phyloP scores from a whole-genome alignment of 2,797 vertebrate genomes.

The Sylvilagus floridanus region DNA sequence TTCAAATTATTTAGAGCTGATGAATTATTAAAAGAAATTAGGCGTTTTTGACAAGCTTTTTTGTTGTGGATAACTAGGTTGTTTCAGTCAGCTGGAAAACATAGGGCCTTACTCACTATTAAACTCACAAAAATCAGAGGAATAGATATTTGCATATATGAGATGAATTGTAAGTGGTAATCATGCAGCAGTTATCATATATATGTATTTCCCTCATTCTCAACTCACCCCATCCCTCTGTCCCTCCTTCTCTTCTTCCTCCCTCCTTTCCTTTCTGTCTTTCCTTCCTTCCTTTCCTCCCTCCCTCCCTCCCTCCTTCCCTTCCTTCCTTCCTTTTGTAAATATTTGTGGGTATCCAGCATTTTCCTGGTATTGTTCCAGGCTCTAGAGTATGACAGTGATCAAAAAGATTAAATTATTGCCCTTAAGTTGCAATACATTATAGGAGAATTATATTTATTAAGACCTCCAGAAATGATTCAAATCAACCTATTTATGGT shows the following conservation, averaged over 20 bases:
- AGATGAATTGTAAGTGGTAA: too few relatives aligned
- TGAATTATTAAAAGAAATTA: background rate
- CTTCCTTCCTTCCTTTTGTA: background rate
- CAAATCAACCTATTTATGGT: background rate
- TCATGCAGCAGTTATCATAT: too few relatives aligned
- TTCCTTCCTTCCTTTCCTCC: background rate
- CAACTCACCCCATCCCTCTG: background rate
- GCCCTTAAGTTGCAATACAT: background rate
- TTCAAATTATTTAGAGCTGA: background rate
- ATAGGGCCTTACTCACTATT: too few relatives aligned
- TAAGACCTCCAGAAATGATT: background rate
- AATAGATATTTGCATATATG: too few relatives aligned
- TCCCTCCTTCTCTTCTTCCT: background rate
- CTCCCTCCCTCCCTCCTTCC: background rate
- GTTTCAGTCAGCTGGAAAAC: too few relatives aligned
- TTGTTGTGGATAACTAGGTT: too few relatives aligned
- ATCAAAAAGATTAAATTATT: background rate
- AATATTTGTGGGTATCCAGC: background rate
- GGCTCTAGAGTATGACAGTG: background rate
- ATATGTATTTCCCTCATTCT: too few relatives aligned
- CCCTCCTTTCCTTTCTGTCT: background rate
- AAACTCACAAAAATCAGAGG: too few relatives aligned
- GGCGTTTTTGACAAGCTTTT: background rate
- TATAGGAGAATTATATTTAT: background rate
- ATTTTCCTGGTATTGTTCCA: background rate